Conservation (phyloP, 2,888 invertebrate genomes). For the Drosophila diplacantha region DNA sequence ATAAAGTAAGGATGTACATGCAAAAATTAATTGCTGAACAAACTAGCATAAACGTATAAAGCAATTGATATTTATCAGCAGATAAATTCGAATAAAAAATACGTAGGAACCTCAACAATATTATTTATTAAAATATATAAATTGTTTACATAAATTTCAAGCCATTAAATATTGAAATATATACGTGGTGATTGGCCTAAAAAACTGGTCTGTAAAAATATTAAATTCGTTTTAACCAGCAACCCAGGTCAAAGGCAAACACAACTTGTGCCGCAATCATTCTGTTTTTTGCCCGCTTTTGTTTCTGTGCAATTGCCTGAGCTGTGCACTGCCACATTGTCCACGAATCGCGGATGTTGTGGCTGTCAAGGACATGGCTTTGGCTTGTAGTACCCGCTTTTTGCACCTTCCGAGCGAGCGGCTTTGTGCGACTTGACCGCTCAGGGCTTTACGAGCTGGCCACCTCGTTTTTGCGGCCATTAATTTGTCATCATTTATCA, state of each 20-base stretch:
- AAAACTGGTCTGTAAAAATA: background rate
- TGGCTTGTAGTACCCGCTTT: slow-evolving; percentile 9
- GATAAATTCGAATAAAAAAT: background rate
- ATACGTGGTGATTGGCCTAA: background rate
- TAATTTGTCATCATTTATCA: slow-evolving; percentile 68
- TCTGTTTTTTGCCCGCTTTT: slow-evolving; percentile 10
- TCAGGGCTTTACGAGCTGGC: slow-evolving; percentile 36
- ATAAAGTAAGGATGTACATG: background rate
- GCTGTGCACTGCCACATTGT: slow-evolving; percentile 18
- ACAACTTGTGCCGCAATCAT: background rate
- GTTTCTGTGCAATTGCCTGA: slow-evolving; percentile 22
- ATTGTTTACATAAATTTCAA: background rate
- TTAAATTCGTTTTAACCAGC: background rate
- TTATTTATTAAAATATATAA: background rate
- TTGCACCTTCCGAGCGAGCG: slow-evolving; percentile 14
- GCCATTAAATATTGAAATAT: background rate
- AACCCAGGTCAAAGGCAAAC: background rate
- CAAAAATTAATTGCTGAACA: too few relatives aligned
- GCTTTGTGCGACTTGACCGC: slow-evolving; percentile 30
- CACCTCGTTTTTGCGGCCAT: slow-evolving; percentile 52
- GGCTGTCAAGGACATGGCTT: slow-evolving; percentile 52
- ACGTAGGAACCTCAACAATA: too few relatives aligned
- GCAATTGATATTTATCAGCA: background rate
- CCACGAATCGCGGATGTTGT: slow-evolving; percentile 25
- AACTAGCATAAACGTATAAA: background rate